Evolutionary conservation across 1,140 invertebrate genomes (phyloP).

Genomic region (Coenobita brevimanus): DNA sequence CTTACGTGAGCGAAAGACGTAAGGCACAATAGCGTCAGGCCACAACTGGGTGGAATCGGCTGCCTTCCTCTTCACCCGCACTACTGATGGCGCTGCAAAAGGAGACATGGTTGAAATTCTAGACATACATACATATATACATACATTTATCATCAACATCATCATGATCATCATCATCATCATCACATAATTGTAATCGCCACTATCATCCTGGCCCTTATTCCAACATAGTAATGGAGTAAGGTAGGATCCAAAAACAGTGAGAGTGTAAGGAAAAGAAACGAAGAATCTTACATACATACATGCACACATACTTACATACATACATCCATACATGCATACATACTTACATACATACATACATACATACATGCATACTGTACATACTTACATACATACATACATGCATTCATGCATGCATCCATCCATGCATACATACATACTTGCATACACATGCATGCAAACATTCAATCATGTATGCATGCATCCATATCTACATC

Average conservation of each 20-base stretch:
- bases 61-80: conserved; percentile 41
- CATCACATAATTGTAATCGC: no score
- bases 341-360: neutral
- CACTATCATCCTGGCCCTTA: no score
- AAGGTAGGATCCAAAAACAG: no score
- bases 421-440: neutral
- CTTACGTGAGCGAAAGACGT: conserved; percentile 35
- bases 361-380: neutral
- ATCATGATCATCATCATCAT: neutral
- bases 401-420: neutral
- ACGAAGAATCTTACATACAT: no score
- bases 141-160: no score
- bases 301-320: neutral
- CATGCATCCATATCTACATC: no score
- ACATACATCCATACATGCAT: neutral
- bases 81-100: neutral
- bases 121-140: neutral
- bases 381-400: neutral
- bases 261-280: no score
- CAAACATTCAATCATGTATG: no score
- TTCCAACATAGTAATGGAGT: no score
- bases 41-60: conserved; percentile 45
- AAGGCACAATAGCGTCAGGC: conserved; percentile 41
- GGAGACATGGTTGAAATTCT: neutral
- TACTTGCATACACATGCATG: no score